Conservation (phyloP, 2,113 vertebrate genomes). For the Peucedramus taeniatus region DNA sequence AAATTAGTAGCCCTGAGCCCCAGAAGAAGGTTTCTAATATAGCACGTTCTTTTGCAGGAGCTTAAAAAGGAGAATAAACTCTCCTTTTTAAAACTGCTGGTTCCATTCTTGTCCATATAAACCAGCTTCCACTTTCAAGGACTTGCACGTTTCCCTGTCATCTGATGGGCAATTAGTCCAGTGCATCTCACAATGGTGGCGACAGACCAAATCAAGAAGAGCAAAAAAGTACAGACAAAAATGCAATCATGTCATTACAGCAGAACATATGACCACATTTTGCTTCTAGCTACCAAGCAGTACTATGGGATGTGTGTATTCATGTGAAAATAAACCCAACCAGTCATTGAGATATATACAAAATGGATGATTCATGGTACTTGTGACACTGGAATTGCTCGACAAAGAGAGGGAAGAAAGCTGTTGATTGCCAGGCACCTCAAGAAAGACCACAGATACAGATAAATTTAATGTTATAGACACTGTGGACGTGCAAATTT, state of each 20-base stretch:
- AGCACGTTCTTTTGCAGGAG: background rate
- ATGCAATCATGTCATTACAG: background rate
- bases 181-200: slow-evolving; percentile 6
- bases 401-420: slow-evolving; percentile 23
- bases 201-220: background rate
- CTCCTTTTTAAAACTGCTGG: no score
- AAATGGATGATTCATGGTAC: slow-evolving; percentile 40
- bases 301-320: background rate
- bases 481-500: slow-evolving; percentile 8
- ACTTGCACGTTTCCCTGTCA: background rate
- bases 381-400: background rate
- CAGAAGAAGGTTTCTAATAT: background rate
- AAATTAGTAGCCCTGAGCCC: background rate
- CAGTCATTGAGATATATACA: slow-evolving; percentile 13
- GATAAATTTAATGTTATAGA: slow-evolving; percentile 3
- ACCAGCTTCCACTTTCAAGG: background rate
- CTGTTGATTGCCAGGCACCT: slow-evolving; percentile 24
- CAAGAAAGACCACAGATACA: slow-evolving; percentile 22
- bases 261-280: slow-evolving; percentile 18
- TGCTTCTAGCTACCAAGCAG: slow-evolving; percentile 17
- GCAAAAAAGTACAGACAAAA: slow-evolving; percentile 7
- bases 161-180: slow-evolving; percentile 7
- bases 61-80: background rate
- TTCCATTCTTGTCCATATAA: background rate
- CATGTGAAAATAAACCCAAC: slow-evolving; percentile 24